Evolutionary conservation across 2,797 vertebrate species (phyloP), one percentile per base, ranked within the genome.

Genomic region (Poecilia gillii): DNA sequence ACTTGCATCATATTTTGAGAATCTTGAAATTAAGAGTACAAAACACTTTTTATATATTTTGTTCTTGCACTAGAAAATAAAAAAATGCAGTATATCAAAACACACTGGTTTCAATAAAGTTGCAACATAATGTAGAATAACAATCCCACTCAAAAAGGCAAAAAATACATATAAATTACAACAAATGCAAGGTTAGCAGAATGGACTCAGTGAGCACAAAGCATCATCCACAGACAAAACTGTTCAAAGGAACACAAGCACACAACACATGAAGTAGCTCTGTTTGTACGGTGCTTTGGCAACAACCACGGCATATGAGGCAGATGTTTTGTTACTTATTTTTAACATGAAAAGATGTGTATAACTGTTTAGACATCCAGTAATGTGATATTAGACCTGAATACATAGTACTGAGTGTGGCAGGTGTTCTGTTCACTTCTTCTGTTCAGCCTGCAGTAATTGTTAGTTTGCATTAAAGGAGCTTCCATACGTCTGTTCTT

Each of bases 231-330:
- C 72, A 75, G 86, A 82, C 74, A 90, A 82, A 86, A 85, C 84
- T 85, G 78, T 85, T 2, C 73, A 72, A 77, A 85, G 85, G 88
- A 85, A 80, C 51, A 81, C 46, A 73, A 85, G 83, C 83, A 89
- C 87, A 87, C 86, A 86, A 76, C 86, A 79, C 87, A 90, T 87
- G 88, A 86, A 78, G 88, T 88, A 82, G 81, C 85, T 87, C 82
- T 89, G 89, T 91, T 91, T 88, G 81, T 88, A 80, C 79, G 75
- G 41, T 73, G 85, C 77, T 51, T 78, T 90, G 88, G 89, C 87
- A 47, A 8, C 20, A 68, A 7, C 74, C 78, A 76, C 78, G 70
- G 66, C 74, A 45, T 78, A 71, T 72, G 46, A 82, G 74, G 62
- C 36, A 73, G 55, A 81, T 33, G 73, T 87, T 82, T 47, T 46